Evolutionary conservation across 1,140 invertebrate species (phyloP).

Genomic region (Procambarus clarkii): DNA sequence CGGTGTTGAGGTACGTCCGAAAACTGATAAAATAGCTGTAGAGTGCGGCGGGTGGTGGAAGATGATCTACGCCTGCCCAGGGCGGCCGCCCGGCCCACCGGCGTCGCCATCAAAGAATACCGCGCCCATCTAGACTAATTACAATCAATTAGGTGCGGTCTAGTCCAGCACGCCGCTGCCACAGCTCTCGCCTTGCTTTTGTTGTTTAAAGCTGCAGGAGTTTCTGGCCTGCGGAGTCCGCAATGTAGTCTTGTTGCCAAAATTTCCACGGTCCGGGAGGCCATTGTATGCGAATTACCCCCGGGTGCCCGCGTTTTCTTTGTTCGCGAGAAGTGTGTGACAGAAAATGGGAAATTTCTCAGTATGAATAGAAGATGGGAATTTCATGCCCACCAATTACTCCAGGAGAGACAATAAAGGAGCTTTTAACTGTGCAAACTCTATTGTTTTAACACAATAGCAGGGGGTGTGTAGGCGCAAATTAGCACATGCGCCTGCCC

Average conservation of each 20-base stretch:
- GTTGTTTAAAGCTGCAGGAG: constrained; percentile 39
- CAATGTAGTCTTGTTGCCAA: constrained; percentile 47
- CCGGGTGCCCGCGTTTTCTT: constrained; percentile 50
- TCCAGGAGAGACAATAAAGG: constrained; percentile 48
- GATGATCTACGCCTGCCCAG: too few relatives aligned
- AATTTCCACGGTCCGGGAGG: constrained; percentile 58
- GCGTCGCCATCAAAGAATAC: constrained; percentile 53
- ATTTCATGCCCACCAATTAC: constrained; percentile 63
- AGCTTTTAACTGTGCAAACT: constrained; percentile 50
- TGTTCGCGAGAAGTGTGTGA: constrained; percentile 51
- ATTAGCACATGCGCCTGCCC: background rate
- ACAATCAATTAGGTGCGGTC: constrained; percentile 69
- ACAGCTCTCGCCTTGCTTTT: constrained; percentile 34
- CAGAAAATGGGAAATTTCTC: constrained; percentile 60
- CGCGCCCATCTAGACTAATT: constrained; percentile 67
- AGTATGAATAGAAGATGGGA: constrained; percentile 64
- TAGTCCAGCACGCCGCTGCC: constrained; percentile 50
- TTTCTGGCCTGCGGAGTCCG: constrained; percentile 24
- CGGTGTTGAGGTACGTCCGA: constrained; percentile 16
- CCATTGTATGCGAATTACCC: constrained; percentile 43
- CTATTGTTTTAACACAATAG: constrained; percentile 52
- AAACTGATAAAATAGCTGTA: constrained; percentile 48
- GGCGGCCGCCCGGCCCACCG: constrained; percentile 17
- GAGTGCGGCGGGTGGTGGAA: background rate
- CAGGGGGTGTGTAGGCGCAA: background rate